Conservation (phyloP, 2,888 invertebrate species). For the Zaprionus bogoriensis region DNA sequence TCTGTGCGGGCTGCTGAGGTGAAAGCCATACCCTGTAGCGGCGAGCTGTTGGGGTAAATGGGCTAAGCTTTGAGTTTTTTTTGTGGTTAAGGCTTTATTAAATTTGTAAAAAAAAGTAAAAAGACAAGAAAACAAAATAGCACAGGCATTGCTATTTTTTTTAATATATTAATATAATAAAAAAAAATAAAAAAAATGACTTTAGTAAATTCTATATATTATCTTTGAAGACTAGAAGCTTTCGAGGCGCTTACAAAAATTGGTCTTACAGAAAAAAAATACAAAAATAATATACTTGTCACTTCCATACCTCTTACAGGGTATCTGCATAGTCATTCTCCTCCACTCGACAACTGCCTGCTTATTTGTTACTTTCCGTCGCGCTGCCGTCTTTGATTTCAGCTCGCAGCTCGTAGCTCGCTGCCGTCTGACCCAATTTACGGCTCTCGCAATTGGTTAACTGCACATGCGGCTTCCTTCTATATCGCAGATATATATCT, state of each 20-base stretch:
- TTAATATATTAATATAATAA: no score
- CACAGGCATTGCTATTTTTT: no score
- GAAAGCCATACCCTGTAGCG: background rate
- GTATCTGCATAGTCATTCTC: background rate
- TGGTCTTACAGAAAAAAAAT: no score
- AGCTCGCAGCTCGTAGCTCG: conserved; percentile 21
- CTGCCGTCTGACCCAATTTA: conserved; percentile 66
- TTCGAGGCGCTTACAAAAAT: no score
- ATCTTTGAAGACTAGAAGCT: no score
- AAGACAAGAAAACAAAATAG: no score
- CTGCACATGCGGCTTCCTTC: conserved; percentile 54
- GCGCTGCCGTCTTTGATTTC: conserved; percentile 47
- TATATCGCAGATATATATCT: conserved; percentile 30
- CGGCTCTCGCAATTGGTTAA: conserved; percentile 66
- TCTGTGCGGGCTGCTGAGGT: background rate
- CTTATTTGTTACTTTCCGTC: conserved; percentile 14
- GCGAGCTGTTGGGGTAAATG: background rate
- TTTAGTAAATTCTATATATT: no score
- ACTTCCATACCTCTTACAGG: background rate
- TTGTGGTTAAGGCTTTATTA: no score
- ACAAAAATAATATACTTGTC: no score
- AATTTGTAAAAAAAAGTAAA: no score
- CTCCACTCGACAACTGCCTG: background rate
- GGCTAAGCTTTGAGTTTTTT: no score
- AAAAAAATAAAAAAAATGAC: no score